These are phyloP conservation scores for Heliconius melpomene DNA, from an alignment of 1,140 invertebrate species.

Conservation along the genomic window DNA sequence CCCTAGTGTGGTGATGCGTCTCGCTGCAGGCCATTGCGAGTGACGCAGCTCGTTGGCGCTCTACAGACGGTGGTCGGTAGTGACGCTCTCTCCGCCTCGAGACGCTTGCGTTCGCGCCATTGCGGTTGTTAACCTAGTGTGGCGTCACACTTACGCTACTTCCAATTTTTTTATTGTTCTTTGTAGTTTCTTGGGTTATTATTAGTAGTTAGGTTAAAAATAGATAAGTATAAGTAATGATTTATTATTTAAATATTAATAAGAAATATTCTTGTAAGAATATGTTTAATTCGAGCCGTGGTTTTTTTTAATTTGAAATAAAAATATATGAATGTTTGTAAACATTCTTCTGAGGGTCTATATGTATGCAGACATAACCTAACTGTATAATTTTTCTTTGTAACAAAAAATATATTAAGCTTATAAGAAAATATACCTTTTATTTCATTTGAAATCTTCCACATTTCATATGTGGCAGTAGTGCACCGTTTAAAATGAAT, in stretches of 20 bases:
- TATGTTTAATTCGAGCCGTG: background rate
- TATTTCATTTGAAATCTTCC: background rate
- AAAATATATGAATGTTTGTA: too few relatives aligned
- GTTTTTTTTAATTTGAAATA: too few relatives aligned
- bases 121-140: conserved; percentile 32
- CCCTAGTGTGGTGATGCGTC: conserved; percentile 37
- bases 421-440: background rate
- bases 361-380: too few relatives aligned
- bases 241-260: background rate
- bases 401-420: background rate
- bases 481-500: background rate
- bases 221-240: too few relatives aligned
- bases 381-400: too few relatives aligned
- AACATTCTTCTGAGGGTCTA: too few relatives aligned
- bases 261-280: background rate
- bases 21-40: conserved; percentile 43
- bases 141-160: conserved; percentile 14
- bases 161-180: background rate
- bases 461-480: background rate
- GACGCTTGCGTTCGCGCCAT: conserved; percentile 13
- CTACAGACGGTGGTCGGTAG: background rate
- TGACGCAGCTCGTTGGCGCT: conserved; percentile 45
- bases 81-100: background rate
- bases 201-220: background rate
- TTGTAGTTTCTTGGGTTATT: background rate